Conservation (phyloP, 2,113 vertebrate species). For the Coptodon bakossiorum region DNA sequence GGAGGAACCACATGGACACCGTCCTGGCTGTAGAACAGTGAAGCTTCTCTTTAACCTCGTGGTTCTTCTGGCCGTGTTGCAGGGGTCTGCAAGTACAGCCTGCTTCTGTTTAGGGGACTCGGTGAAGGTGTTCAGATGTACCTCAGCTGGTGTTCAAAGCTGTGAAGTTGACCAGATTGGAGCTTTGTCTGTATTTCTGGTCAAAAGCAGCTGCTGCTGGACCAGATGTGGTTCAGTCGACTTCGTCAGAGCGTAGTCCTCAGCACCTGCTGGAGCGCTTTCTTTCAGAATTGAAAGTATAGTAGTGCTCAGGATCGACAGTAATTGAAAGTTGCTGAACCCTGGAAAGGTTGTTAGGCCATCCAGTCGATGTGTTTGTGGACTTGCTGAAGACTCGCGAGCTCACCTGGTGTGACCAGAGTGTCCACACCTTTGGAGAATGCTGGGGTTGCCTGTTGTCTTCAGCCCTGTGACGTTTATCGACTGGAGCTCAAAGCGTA, state of each 20-base stretch:
- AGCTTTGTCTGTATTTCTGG: background rate
- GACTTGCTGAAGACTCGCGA: background rate
- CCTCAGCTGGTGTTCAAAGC: accelerated
- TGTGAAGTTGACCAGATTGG: background rate
- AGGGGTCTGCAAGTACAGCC: background rate
- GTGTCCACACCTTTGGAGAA: background rate
- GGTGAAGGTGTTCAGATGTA: background rate
- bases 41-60: background rate
- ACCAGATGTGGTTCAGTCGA: background rate
- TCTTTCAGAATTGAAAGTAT: background rate
- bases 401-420: background rate
- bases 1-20: background rate
- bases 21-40: background rate
- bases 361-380: background rate
- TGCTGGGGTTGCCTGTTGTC: background rate
- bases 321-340: background rate
- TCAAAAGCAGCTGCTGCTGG: background rate
- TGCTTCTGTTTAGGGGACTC: background rate
- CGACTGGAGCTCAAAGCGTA: background rate
- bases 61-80: background rate
- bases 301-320: background rate
- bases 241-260: background rate
- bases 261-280: background rate
- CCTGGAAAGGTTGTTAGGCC: background rate
- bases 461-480: accelerated